phyloP scores from a whole-genome alignment of 2,797 vertebrate species.

The Mallotus villosus region DNA sequence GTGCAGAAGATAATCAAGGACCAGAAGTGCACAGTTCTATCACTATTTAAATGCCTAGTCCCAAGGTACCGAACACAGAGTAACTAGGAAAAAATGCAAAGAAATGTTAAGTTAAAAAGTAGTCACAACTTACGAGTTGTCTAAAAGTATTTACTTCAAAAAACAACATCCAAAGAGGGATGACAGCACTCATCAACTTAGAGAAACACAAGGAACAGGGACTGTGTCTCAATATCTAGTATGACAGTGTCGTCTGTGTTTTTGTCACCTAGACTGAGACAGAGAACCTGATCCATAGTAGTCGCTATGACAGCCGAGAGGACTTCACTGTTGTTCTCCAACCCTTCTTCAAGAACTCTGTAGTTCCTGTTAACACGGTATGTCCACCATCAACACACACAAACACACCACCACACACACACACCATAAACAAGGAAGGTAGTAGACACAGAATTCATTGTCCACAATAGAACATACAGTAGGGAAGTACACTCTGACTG shows the following conservation, averaged over 20 bases:
- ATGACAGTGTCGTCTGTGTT: slow-evolving; percentile 11
- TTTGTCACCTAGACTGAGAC: slow-evolving; percentile 60
- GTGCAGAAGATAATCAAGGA: too few relatives aligned
- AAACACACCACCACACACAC: neutral
- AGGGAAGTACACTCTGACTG: neutral
- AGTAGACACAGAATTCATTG: too few relatives aligned
- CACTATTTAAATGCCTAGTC: too few relatives aligned
- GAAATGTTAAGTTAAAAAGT: neutral
- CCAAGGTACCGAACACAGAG: neutral
- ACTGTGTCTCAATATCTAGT: neutral
- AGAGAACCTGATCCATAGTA: slow-evolving; percentile 64
- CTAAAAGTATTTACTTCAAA: neutral
- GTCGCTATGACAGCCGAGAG: slow-evolving; percentile 74
- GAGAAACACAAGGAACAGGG: neutral
- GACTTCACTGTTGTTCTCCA: slow-evolving; percentile 86
- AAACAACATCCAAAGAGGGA: too few relatives aligned
- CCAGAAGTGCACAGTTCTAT: too few relatives aligned
- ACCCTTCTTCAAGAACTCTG: slow-evolving; percentile 83
- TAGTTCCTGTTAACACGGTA: slow-evolving; percentile 79
- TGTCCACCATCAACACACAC: slow-evolving; percentile 23
- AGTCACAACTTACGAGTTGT: slow-evolving; percentile 5
- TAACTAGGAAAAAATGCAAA: neutral
- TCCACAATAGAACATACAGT: neutral
- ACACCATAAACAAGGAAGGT: too few relatives aligned
- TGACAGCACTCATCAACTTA: too few relatives aligned